These are phyloP conservation scores for Agriopis aurantiaria DNA, from an alignment of 2,888 invertebrate species.

Conservation along the genomic window DNA sequence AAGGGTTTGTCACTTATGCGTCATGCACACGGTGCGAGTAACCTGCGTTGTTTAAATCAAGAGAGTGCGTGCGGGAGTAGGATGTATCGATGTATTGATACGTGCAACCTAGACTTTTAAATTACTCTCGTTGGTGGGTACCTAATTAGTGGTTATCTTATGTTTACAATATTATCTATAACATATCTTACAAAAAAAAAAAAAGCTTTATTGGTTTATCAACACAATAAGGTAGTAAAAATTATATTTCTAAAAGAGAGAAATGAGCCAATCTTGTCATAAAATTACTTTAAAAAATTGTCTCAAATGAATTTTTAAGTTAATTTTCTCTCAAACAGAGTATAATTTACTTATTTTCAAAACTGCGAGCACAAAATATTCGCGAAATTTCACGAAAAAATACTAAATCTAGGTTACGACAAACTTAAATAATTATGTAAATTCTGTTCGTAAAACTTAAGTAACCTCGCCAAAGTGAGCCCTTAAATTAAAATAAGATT, in stretches of 20 bases:
- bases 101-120: no score
- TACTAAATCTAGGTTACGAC: constrained; percentile 29
- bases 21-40: no score
- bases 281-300: constrained; percentile 2
- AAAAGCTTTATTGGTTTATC: neutral
- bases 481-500: constrained; percentile 40
- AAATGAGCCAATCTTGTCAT: neutral
- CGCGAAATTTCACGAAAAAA: constrained; percentile 25
- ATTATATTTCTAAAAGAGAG: neutral
- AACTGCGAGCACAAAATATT: constrained; percentile 26
- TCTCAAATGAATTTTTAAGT: constrained; percentile 21
- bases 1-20: neutral
- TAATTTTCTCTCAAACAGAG: constrained; percentile 21
- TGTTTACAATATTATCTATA: no score
- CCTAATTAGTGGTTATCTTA: no score
- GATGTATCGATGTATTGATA: no score
- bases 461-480: constrained; percentile 34
- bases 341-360: constrained; percentile 32
- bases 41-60: no score
- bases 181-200: no score
- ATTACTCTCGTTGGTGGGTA: no score
- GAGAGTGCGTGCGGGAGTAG: no score
- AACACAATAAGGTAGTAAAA: neutral
- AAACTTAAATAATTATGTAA: constrained; percentile 41
- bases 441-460: constrained; percentile 36